Base-by-base conservation (phyloP, 2,113 vertebrate genomes). In the Cairina moschata region DNA sequence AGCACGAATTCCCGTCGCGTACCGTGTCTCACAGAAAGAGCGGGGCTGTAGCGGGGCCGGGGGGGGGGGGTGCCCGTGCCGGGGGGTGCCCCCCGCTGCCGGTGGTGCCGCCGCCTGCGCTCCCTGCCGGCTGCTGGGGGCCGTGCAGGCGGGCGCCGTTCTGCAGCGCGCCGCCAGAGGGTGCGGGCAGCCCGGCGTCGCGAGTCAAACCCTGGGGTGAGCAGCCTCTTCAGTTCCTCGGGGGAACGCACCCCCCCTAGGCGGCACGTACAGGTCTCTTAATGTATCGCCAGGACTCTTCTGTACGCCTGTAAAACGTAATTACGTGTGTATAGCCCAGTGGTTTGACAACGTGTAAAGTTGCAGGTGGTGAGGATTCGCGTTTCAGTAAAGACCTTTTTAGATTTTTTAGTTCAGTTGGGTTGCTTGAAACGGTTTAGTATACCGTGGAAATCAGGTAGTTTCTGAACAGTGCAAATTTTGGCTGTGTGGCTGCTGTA, bases 271-370 rank as follows among this genome's bases (percentile, higher is more conserved):
- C 42, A 2, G 1, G 4, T 20, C 34, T 14, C 26, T 31, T 36
- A 9, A 52, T 44, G 23, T 15, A 23, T 26, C 26, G 3, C 36
- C 9, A 26, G 50, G 34, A 46, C 42, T 11, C 7, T 13, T 7
- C 5, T 0, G 0, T 14, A 1, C 36, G 9, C 20, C 22, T 3
- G 3, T 3, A 13, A 2, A 8, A 0, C 4, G 0, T 1, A 9
- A 11, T 18, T 12, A 1, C 3, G 44, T 3, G 42, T 0, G 0
- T 0, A 20, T 0, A 4, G 29, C 17, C 18, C 46, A 11, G 50
- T 54, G 17, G 78, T 59, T 22, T 23, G 15, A 21, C 13, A 5
- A 4, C 17, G 0, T 11, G 13, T 46, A 0, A 28, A 23, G 42
- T 1, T 62, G 50, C 13, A 5, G n/a, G 15, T 5, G 23, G 8